Evolutionary conservation across 2,113 vertebrate species (phyloP).

Genomic region (Sturnira hondurensis): DNA sequence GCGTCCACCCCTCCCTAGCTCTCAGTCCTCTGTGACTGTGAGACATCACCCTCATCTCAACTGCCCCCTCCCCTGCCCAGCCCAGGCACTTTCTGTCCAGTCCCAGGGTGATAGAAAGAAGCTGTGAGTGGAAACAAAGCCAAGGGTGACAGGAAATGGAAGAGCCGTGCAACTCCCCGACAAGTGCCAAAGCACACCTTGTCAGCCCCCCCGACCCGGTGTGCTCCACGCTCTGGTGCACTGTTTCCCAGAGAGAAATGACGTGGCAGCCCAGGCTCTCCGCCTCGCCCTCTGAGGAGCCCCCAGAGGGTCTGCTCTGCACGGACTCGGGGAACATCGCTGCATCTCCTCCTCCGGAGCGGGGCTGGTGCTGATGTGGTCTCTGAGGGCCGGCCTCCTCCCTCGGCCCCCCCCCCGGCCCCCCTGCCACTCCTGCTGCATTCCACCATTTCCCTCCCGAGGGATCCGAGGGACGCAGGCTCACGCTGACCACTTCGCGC

Average conservation of each 20-base stretch:
- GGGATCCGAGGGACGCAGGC: background rate
- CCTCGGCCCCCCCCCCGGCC: no score
- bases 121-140: background rate
- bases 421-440: background rate
- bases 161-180: background rate
- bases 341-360: background rate
- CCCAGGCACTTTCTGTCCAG: no score
- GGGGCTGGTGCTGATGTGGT: background rate
- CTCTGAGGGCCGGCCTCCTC: background rate
- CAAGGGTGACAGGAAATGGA: background rate
- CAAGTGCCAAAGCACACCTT: background rate
- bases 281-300: background rate
- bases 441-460: background rate
- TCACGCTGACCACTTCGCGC: background rate
- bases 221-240: background rate
- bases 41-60: background rate
- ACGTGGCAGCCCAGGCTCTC: background rate
- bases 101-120: background rate
- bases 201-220: background rate
- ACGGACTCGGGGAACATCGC: background rate
- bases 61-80: background rate
- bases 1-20: rapidly evolving
- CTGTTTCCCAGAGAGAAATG: background rate
- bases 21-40: background rate
- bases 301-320: background rate